phyloP scores from a whole-genome alignment of 2,888 invertebrate genomes.

The Drosophila formosana region DNA sequence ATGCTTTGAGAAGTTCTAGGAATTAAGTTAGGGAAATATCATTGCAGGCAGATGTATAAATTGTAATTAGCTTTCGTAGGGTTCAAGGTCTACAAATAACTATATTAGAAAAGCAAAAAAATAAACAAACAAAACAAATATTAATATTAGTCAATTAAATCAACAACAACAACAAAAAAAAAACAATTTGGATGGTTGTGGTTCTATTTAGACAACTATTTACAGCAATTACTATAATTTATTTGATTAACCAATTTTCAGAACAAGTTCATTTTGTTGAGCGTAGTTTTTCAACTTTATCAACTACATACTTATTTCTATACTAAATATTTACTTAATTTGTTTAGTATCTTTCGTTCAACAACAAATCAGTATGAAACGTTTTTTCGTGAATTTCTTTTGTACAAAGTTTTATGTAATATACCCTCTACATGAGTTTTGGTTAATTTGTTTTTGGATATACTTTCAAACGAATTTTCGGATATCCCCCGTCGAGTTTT shows the following conservation, averaged over 20 bases:
- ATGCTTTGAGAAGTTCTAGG: constrained; percentile 28
- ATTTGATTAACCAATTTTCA: constrained; percentile 46
- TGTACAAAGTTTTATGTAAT: constrained; percentile 52
- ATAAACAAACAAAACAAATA: constrained; percentile 32
- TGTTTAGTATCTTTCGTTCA: constrained; percentile 32
- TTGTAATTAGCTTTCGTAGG: constrained; percentile 72
- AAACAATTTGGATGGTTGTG: constrained; percentile 83
- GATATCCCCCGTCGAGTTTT: constrained; percentile 17
- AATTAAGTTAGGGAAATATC: constrained; percentile 4
- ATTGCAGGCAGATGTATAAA: constrained; percentile 68
- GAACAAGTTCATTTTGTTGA: constrained; percentile 39
- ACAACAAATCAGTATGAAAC: constrained; percentile 64
- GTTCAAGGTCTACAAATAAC: constrained; percentile 53
- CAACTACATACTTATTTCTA: constrained; percentile 41
- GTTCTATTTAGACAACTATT: constrained; percentile 76
- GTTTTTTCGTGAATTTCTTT: constrained; percentile 82
- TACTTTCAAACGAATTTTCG: constrained; percentile 39
- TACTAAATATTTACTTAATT: constrained; percentile 55
- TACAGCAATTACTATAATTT: constrained; percentile 36
- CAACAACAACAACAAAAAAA: constrained; percentile 38
- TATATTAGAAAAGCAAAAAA: constrained; percentile 28
- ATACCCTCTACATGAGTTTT: constrained; percentile 20
- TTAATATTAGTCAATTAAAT: constrained; percentile 65
- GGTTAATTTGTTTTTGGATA: constrained; percentile 25
- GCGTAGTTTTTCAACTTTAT: constrained; percentile 45